Base-by-base conservation (phyloP, 2,888 invertebrate species). In the Amphipyra berbera region DNA sequence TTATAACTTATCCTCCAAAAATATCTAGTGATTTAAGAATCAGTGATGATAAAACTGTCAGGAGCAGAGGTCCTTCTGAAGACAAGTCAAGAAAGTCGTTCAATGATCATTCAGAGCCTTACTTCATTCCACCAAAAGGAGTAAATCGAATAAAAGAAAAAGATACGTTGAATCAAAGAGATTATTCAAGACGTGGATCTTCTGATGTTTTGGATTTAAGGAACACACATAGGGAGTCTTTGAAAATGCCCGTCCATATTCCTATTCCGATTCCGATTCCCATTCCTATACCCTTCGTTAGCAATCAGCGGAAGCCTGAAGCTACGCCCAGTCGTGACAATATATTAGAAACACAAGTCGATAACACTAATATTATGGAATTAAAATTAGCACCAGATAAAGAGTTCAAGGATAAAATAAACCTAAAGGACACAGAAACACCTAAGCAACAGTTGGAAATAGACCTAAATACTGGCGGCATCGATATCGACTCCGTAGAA, bases 1-100 rank as follows among this genome's bases (percentile, higher is more conserved):
- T 91, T 40, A 88, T 91, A 46, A 91, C 90, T 8, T 91, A 92
- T 69, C 89, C 91, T 57, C 81, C 87, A 14, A 75, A 63, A 65
- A 77, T 77, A 27, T 76, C 80, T 13, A 86, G 62, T 67, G 74
- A 78, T 52, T 55, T 63, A 15, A 60, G 49, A 50, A 57, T 76
- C 27, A 53, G 59, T 57, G 74, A 81, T 14, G 72, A 82, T 44
- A 77, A 77, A 65, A 65, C 68, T 57, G 67, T 49, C 53, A 59
- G 52, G 64, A 79, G 55, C 40, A 74, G 46, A 64, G 62, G 50
- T 33, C 59, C 59, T 13, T 71, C 52, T 58, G 73, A 75, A 59
- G 57, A 76, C 12, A 74, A 61, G 61, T 63, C 73, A 0, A 77
- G 61, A 70, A 72, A 65, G 15, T 80, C 82, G 7, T 61, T 70